Evolutionary conservation across 2,113 vertebrate genomes (phyloP).

Genomic region (Pseudorectes ferrugineus): DNA sequence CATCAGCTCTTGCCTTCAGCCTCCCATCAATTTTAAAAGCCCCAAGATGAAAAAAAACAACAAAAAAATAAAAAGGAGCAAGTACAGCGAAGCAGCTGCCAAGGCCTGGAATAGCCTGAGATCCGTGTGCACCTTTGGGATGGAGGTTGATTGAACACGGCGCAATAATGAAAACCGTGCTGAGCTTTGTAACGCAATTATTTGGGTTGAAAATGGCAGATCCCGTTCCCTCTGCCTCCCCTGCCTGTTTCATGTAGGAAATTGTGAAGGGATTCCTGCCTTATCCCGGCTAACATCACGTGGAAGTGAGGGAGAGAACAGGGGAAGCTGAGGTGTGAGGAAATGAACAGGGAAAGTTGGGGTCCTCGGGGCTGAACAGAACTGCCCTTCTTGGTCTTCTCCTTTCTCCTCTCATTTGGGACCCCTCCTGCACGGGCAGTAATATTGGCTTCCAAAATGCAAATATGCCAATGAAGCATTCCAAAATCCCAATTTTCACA

Average conservation of each 20-base stretch:
- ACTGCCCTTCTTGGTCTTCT: background rate
- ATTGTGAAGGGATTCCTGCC: background rate
- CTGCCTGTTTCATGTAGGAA: background rate
- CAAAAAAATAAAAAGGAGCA: background rate
- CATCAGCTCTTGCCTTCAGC: constrained; percentile 41
- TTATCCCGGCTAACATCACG: background rate
- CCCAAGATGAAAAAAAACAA: background rate
- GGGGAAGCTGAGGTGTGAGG: background rate
- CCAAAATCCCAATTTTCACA: background rate
- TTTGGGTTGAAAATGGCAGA: background rate
- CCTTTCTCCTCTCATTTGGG: background rate
- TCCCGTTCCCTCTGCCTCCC: background rate
- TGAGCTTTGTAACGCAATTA: background rate
- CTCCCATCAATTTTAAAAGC: constrained; percentile 50
- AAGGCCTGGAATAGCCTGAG: background rate
- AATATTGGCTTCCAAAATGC: background rate
- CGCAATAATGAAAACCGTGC: background rate
- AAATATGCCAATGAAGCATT: background rate
- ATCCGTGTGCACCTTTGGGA: background rate
- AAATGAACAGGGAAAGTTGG: background rate
- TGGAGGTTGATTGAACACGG: background rate
- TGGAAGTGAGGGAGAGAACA: background rate
- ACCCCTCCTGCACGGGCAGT: background rate
- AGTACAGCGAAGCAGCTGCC: background rate
- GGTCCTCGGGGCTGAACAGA: background rate